Conservation (phyloP, 2,888 invertebrate genomes). For the Dryobotodes eremita region DNA sequence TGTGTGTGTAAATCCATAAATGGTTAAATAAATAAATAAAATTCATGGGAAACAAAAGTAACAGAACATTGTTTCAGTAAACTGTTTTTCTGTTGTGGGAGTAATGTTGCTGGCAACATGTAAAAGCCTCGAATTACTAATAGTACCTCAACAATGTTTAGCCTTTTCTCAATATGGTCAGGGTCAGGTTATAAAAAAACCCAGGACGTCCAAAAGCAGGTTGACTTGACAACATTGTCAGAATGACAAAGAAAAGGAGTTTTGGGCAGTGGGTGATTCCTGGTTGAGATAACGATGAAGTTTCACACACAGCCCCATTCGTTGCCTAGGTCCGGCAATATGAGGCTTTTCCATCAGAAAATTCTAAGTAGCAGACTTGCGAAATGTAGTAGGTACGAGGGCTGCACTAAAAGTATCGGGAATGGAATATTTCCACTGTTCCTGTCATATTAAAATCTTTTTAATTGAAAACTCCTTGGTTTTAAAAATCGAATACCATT, state of each 20-base stretch:
- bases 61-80: not conserved
- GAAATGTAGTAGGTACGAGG: not conserved
- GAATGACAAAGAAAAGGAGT: not conserved
- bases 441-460: too few relatives aligned
- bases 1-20: not conserved
- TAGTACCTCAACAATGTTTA: not conserved
- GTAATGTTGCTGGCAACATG: not conserved
- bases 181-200: not conserved
- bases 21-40: not conserved
- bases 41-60: not conserved
- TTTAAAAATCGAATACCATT: too few relatives aligned
- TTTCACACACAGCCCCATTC: not conserved
- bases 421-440: too few relatives aligned
- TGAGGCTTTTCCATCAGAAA: not conserved
- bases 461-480: too few relatives aligned
- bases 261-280: not conserved
- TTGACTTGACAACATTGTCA: too few relatives aligned
- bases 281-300: not conserved
- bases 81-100: not conserved
- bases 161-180: not conserved
- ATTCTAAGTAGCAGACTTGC: not conserved
- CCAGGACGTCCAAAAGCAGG: not conserved
- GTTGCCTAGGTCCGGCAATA: not conserved
- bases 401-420: too few relatives aligned
- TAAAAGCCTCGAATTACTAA: not conserved